Evolutionary conservation across 92 coral and sea anemone genomes (phyloP).

Genomic region (Nematostella vectensis): DNA sequence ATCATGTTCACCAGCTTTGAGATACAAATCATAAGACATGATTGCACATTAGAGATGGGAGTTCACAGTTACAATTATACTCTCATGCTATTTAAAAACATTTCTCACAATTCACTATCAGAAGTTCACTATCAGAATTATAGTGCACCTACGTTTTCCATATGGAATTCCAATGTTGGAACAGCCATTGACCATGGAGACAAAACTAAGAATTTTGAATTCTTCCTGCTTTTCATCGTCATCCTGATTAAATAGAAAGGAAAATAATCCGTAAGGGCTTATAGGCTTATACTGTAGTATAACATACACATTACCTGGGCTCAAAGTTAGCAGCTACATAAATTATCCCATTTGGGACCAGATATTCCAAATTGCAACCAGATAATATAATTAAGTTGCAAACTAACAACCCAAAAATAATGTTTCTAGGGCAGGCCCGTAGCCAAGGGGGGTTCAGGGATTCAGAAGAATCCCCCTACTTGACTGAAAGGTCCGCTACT

Average conservation of each 20-base stretch:
- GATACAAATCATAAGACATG: neutral
- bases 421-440: too few relatives aligned
- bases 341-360: neutral
- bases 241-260: slow-evolving; percentile 41
- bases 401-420: too few relatives aligned
- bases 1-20: slow-evolving; percentile 2
- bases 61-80: neutral
- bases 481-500: too few relatives aligned
- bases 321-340: too few relatives aligned
- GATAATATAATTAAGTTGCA: too few relatives aligned
- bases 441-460: too few relatives aligned
- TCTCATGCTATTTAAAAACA: neutral
- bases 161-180: slow-evolving; percentile 55
- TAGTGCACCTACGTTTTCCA: slow-evolving; percentile 43
- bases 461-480: too few relatives aligned
- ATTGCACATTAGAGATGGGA: too few relatives aligned
- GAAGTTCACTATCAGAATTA: too few relatives aligned
- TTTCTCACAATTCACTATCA: neutral
- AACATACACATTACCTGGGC: neutral
- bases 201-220: slow-evolving; percentile 69
- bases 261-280: neutral
- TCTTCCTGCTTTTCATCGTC: slow-evolving; percentile 75
- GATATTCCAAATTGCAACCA: too few relatives aligned
- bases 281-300: neutral
- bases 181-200: slow-evolving; percentile 66